Evolutionary conservation across 2,888 invertebrate species (phyloP).

Genomic region (Acrobasis repandana): DNA sequence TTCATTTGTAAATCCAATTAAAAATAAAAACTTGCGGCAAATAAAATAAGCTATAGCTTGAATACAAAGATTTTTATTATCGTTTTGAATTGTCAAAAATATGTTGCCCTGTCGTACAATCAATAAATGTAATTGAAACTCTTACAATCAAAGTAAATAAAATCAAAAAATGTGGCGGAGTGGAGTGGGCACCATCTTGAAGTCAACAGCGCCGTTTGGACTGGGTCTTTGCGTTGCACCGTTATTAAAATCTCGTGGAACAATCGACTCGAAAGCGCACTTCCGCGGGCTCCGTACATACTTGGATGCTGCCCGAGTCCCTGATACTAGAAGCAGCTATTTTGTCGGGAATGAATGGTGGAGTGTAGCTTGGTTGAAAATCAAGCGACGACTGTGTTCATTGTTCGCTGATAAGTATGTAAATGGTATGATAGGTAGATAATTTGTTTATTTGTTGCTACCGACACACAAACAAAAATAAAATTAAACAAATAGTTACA

Average conservation of each 20-base stretch:
- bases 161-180: slow-evolving; percentile 25
- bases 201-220: slow-evolving; percentile 75
- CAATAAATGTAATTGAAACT: slow-evolving; percentile 30
- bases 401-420: too few species aligned
- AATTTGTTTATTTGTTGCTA: too few species aligned
- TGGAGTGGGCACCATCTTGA: slow-evolving; percentile 61
- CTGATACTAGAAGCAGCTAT: neutral
- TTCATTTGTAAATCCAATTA: too few species aligned
- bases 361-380: neutral
- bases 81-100: too few species aligned
- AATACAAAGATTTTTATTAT: too few species aligned
- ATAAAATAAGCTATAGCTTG: too few species aligned
- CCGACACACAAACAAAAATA: too few species aligned
- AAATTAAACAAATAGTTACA: too few species aligned
- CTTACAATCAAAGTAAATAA: slow-evolving; percentile 12
- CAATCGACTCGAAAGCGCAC: slow-evolving; percentile 81
- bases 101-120: slow-evolving; percentile 21
- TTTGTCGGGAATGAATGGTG: neutral
- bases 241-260: slow-evolving; percentile 83
- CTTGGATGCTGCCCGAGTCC: slow-evolving; percentile 34
- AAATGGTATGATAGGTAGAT: too few species aligned
- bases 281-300: slow-evolving; percentile 71
- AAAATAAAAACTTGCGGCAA: too few species aligned
- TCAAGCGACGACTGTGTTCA: neutral
- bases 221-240: slow-evolving; percentile 79